These are phyloP conservation scores for Tragelaphus scriptus DNA, from an alignment of 2,113 vertebrate species.

Conservation along the genomic window DNA sequence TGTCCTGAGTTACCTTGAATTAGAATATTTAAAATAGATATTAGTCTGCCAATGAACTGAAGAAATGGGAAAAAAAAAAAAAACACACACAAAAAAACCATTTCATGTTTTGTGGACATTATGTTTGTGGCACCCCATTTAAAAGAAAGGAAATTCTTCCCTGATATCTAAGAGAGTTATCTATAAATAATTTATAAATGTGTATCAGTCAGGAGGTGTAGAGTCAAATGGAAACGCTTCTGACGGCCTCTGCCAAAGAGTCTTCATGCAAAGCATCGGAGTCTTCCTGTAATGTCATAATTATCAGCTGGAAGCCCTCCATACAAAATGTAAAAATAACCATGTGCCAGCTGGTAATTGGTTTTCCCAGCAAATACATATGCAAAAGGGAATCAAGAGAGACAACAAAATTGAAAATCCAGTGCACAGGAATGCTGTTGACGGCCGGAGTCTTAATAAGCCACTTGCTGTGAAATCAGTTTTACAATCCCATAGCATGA, in stretches of 20 bases:
- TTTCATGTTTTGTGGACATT: slow-evolving; percentile 30
- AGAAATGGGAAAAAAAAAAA: neutral
- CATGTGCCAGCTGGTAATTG: slow-evolving; percentile 76
- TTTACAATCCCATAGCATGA: slow-evolving; percentile 22
- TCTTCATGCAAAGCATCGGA: slow-evolving; percentile 70
- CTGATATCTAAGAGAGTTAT: slow-evolving; percentile 6
- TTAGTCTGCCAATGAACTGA: neutral
- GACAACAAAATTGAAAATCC: slow-evolving; percentile 69
- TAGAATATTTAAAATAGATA: slow-evolving; percentile 27
- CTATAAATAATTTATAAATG: slow-evolving; percentile 64
- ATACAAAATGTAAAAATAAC: slow-evolving; percentile 79
- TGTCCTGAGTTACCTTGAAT: slow-evolving; percentile 61
- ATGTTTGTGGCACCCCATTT: slow-evolving; percentile 33
- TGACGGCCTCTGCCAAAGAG: slow-evolving; percentile 66
- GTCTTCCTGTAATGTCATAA: slow-evolving; percentile 78
- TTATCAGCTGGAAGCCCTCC: slow-evolving; percentile 79
- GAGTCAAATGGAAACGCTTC: slow-evolving; percentile 57
- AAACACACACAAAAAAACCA: accelerated
- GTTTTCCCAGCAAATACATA: slow-evolving; percentile 77
- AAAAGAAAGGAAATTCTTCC: slow-evolving; percentile 19
- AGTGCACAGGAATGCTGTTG: slow-evolving; percentile 63
- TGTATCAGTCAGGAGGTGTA: slow-evolving; percentile 33
- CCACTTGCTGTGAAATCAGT: slow-evolving; percentile 61
- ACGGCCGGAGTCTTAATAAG: slow-evolving; percentile 66
- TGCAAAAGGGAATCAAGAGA: slow-evolving; percentile 76